Percentiles rank a stretch among this genome's conserved stretches.
Conservation (phyloP, 2,888 invertebrate genomes). For the Prionchulus punctatus region DNA sequence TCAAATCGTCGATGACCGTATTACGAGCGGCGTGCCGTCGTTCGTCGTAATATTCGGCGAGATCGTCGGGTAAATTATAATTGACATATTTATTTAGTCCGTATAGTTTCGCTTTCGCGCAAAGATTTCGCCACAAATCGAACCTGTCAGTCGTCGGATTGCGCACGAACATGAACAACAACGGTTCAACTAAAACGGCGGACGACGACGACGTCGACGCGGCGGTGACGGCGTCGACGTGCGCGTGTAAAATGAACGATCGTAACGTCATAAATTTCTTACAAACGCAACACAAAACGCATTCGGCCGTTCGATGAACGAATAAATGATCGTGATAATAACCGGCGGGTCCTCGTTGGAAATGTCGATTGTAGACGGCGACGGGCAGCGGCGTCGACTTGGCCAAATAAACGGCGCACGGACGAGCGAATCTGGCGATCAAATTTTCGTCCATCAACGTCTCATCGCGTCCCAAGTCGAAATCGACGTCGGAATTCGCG, state of each 20-base stretch:
- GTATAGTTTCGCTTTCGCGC: background rate
- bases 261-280: background rate
- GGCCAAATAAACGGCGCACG: background rate
- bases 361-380: conserved; percentile 2
- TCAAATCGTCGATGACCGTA: background rate
- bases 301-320: background rate
- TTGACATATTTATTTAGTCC: background rate
- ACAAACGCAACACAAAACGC: conserved; percentile 2
- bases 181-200: no score
- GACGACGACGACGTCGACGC: no score
- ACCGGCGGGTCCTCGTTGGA: conserved; percentile 1
- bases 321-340: conserved; percentile 6
- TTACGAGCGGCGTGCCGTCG: background rate
- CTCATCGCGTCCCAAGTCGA: background rate
- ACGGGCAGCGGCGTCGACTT: conserved; percentile 4
- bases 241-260: background rate
- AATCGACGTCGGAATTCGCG: background rate
- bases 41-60: background rate
- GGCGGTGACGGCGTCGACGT: background rate
- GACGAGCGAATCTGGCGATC: background rate
- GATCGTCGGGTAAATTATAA: background rate
- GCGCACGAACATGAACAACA: conserved; percentile 5
- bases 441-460: background rate
- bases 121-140: conserved; percentile 4
- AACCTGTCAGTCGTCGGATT: background rate